phyloP scores from a whole-genome alignment of 2,888 invertebrate genomes.

The Lasioglossum oenotherae region DNA sequence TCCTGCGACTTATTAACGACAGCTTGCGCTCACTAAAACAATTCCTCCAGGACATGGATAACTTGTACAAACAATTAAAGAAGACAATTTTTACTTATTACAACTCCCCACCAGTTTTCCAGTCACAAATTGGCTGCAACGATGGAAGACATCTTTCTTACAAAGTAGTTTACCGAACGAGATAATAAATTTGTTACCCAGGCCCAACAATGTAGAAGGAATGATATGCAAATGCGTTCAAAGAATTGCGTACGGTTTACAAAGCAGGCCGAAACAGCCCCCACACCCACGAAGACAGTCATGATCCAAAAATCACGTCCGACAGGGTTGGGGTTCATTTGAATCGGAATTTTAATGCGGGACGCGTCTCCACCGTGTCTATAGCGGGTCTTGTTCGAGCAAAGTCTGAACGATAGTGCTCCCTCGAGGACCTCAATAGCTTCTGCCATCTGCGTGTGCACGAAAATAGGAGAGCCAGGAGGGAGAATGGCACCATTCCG shows the following conservation, averaged over 20 bases:
- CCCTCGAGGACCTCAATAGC: constrained; percentile 44
- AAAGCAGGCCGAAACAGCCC: neutral
- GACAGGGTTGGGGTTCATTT: constrained; percentile 24
- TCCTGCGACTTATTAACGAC: neutral
- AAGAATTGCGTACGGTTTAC: neutral
- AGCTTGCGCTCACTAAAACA: neutral
- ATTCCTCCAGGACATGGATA: neutral
- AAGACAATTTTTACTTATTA: neutral
- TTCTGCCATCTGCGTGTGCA: constrained; percentile 51
- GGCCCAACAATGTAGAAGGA: neutral
- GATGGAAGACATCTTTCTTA: neutral
- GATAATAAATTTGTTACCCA: neutral
- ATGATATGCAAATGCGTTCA: neutral
- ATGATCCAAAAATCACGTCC: neutral
- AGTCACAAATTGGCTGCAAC: neutral
- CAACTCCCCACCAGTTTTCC: accelerated
- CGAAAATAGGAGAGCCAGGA: constrained; percentile 48
- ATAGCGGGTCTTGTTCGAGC: neutral
- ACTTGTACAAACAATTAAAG: neutral
- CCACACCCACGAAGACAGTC: neutral
- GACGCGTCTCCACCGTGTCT: constrained; percentile 30
- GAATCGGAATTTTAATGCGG: constrained; percentile 51
- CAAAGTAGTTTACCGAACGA: neutral
- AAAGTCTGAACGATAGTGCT: constrained; percentile 40
- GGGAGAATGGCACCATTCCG: constrained; percentile 25